Evolutionary conservation across 2,113 vertebrate genomes (phyloP), one percentile per base, ranked within the genome.

Genomic region (Rhinogobius similis): DNA sequence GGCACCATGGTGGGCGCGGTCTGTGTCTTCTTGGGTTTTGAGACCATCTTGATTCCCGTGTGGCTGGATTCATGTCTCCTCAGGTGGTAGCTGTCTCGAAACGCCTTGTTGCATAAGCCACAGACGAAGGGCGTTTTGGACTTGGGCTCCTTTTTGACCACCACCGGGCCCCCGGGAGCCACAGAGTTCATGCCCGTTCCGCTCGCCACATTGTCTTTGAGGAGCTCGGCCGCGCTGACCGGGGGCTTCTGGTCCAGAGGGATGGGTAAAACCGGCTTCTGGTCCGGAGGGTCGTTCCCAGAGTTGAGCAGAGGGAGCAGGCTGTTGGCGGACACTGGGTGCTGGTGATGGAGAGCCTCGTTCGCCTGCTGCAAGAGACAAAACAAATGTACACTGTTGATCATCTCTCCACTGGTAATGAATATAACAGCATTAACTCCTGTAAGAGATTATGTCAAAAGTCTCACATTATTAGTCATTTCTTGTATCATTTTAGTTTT

Each of bases 11-110:
- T 91, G 61, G 93, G 93, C 62, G 97, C 95, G 1, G 94, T 92
- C 77, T 95, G 95, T 65, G 93, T 94, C 93, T 98, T 99, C 93
- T 98, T 98, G 86, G 96, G 93, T 90, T 95, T 93, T 44, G 97
- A 97, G 84, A 98, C 96, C 94, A 98, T 94, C 89, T 99, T 99
- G 86, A 97, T 96, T 70, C 97, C 96, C 53, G 97, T 99, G 90
- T 99, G 97, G 90, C 96, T 98, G 77, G 96, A 98, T 84, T 98
- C 96, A 0, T 99, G 97, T 85, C 97, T 95, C 79, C 97, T 94
- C 87, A 99, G 93, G 91, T 99, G 97, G 90, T 98, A 99, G 90
- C 97, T 98, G 93, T 98, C 97, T 84, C 97, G 95, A 92, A 99
- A 99, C 78, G 97, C 96, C 92, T 99, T 99, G 94, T 94, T 97